A percentile compares a stretch with the other conserved stretches of the same genome.
Conservation (phyloP, 2,113 vertebrate genomes). For the Vireo altiloquus region DNA sequence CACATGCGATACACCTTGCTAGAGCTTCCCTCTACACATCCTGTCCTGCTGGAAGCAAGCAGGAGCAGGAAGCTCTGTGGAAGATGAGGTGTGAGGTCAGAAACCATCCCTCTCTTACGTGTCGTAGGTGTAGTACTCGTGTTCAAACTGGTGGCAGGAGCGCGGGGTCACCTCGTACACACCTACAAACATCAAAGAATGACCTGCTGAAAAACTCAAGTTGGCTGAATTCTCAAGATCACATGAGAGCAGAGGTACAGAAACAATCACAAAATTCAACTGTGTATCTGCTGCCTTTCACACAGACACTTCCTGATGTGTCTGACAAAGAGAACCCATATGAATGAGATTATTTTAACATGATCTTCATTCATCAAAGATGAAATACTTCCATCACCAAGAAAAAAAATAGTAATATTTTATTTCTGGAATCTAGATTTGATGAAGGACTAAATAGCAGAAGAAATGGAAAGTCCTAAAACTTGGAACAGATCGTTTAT, state of each 20-base stretch:
- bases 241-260: neutral
- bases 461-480: neutral
- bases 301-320: neutral
- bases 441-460: neutral
- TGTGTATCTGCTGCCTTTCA: neutral
- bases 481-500: neutral
- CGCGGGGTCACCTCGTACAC: conserved; percentile 98
- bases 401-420: neutral
- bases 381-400: neutral
- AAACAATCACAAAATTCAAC: neutral
- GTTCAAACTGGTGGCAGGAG: conserved; percentile 97
- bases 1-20: neutral
- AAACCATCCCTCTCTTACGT: conserved; percentile 80
- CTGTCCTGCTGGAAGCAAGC: no score
- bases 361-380: neutral
- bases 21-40: neutral
- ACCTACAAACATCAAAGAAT: conserved; percentile 71
- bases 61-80: neutral
- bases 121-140: conserved; percentile 94
- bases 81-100: neutral
- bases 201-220: neutral
- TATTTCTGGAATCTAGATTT: neutral
- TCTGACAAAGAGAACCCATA: neutral
- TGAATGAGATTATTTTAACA: neutral
- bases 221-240: neutral